Base-by-base conservation (phyloP, 2,888 invertebrate genomes). In the Perizoma flavofasciatum region DNA sequence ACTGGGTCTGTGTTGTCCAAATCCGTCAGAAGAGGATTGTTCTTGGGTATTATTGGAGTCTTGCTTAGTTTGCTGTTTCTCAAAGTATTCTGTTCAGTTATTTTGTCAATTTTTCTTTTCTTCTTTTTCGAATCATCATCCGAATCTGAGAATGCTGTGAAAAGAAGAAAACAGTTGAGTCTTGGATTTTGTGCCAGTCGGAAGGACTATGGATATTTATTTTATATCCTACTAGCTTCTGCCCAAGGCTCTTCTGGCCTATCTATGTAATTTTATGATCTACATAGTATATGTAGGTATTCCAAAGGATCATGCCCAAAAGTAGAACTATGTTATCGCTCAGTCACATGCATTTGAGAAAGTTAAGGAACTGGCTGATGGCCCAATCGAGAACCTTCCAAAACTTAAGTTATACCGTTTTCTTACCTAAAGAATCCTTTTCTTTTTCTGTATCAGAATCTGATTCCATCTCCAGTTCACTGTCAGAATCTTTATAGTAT, bases 1-100 rank as follows among this genome's bases (percentile, higher is more conserved):
- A 95, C 94, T 65, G 95, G 95, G 67, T 96, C 95, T 4, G 96
- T 93, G 59, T 94, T 93, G 79, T 97, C 97, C 46, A 97, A 89
- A 74, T 97, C 97, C 6, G 96, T 96, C 37, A 97, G 92, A 0
- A 97, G 84, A 0, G 97, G 97, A 89, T 96, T 94, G 57, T 88
- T 79, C 66, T 90, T 90, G 9, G 88, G 85, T 49, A 87, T 83
- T 55, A 68, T 68, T 35, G 70, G 68, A 11, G 71, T 71, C 69
- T 78, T 86, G 48, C 67, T 69, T 34, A 79, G 47, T 63, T 67
- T 67, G 59, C 85, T 87, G 69, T 92, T 92, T 60, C 72, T 79
- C 51, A 88, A 48, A 6, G 92, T 92, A 65, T 92, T 92, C 39
- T 83, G 56, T 75, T 89, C 85, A 43, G 87, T 91, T 71, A 90